Percentiles rank a stretch among this genome's conserved stretches.
Conservation (phyloP, 2,113 vertebrate genomes). For the Alosa alosa region DNA sequence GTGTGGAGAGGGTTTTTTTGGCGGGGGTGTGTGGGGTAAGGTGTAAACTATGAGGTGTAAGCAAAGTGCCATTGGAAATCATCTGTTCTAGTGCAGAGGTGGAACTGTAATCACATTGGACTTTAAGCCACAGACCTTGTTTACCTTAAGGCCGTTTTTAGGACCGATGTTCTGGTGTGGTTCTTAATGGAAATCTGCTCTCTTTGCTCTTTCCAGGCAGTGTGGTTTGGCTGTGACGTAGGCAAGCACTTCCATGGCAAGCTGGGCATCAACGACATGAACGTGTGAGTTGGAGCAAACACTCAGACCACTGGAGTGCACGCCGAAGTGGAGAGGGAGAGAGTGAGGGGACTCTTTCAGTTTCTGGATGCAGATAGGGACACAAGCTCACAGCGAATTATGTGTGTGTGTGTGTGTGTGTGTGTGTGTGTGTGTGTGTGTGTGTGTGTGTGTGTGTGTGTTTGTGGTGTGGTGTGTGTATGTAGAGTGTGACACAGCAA, state of each 20-base stretch:
- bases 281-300: constrained; percentile 79
- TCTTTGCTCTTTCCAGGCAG: constrained; percentile 74
- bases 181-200: background rate
- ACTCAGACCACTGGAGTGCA: background rate
- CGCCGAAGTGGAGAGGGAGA: too few relatives aligned
- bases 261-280: constrained; percentile 94
- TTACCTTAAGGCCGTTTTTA: too few relatives aligned
- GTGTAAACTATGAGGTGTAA: too few relatives aligned
- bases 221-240: constrained; percentile 97
- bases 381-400: too few relatives aligned
- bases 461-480: too few relatives aligned
- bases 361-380: background rate
- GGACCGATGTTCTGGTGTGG: too few relatives aligned
- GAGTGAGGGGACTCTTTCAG: too few relatives aligned
- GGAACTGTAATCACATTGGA: background rate
- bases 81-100: background rate
- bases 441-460: constrained; percentile 24
- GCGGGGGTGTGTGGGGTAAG: background rate
- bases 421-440: constrained; percentile 7
- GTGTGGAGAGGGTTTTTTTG: background rate
- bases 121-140: constrained; percentile 12
- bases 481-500: too few relatives aligned
- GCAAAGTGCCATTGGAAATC: too few relatives aligned
- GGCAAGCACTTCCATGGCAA: constrained; percentile 95
- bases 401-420: constrained; percentile 16